These are phyloP conservation scores for Cantharis nigra DNA, from an alignment of 2,888 invertebrate species.

Conservation along the genomic window DNA sequence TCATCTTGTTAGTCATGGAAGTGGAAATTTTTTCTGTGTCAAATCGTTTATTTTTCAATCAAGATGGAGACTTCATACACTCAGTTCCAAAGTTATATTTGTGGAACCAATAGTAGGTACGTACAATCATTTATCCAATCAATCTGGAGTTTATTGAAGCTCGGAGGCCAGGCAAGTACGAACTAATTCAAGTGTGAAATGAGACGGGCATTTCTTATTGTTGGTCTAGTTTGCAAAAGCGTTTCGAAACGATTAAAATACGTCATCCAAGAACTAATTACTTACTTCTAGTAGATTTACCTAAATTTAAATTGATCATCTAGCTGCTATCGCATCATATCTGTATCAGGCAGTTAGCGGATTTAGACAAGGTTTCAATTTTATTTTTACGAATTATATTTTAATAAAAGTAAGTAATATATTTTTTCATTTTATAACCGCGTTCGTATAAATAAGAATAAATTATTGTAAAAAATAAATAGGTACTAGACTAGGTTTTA, in stretches of 20 bases:
- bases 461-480: neutral
- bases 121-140: constrained; percentile 50
- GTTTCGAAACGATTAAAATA: constrained; percentile 46
- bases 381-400: neutral
- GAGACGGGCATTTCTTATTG: constrained; percentile 44
- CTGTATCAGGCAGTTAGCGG: neutral
- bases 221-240: constrained; percentile 39
- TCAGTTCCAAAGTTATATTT: constrained; percentile 38
- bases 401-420: neutral
- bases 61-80: constrained; percentile 34
- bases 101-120: constrained; percentile 41
- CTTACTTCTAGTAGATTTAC: neutral
- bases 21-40: neutral
- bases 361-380: neutral
- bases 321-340: neutral
- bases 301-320: neutral
- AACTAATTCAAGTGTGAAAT: constrained; percentile 46
- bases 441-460: neutral
- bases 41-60: constrained; percentile 41
- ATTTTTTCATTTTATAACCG: neutral
- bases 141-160: constrained; percentile 45
- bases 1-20: neutral
- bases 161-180: constrained; percentile 42
- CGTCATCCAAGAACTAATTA: constrained; percentile 39
- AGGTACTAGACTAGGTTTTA: neutral